Evolutionary conservation across 2,888 invertebrate genomes (phyloP).

Genomic region (Empis livida): DNA sequence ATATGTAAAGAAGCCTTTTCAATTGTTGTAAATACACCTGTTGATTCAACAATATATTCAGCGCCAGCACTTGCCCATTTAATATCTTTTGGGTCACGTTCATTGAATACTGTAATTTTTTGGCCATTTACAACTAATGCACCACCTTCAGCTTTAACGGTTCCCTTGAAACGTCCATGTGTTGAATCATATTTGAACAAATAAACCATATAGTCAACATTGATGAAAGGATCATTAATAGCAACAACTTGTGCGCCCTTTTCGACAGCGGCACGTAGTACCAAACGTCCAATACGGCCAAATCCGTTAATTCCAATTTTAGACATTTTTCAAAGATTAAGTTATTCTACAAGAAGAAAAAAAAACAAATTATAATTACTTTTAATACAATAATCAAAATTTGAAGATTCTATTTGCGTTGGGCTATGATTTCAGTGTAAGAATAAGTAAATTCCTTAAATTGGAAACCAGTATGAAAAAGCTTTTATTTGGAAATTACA

Average conservation of each 20-base stretch:
- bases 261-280: constrained; percentile 36
- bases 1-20: constrained; percentile 89
- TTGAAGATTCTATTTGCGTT: too few relatives aligned
- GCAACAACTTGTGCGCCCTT: constrained; percentile 81
- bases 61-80: constrained; percentile 60
- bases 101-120: constrained; percentile 51
- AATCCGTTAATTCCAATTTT: constrained; percentile 94
- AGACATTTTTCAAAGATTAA: constrained; percentile 43
- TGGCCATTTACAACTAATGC: constrained; percentile 78
- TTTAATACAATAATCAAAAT: too few relatives aligned
- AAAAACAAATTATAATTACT: too few relatives aligned
- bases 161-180: constrained; percentile 92
- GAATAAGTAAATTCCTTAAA: too few relatives aligned
- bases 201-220: constrained; percentile 97
- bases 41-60: constrained; percentile 95
- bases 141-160: constrained; percentile 65
- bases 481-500: too few relatives aligned
- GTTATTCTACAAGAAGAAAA: too few relatives aligned
- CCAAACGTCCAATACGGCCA: constrained; percentile 84
- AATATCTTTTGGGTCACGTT: constrained; percentile 29
- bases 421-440: too few relatives aligned
- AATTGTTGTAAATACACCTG: constrained; percentile 95
- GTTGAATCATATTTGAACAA: constrained; percentile 98
- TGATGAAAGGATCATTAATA: constrained; percentile 97
- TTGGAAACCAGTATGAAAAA: too few relatives aligned